A percentile compares a stretch with the other conserved stretches of the same genome.
These are phyloP conservation scores for Danionella cerebrum DNA, from an alignment of 2,113 vertebrate genomes.

Conservation along the genomic window DNA sequence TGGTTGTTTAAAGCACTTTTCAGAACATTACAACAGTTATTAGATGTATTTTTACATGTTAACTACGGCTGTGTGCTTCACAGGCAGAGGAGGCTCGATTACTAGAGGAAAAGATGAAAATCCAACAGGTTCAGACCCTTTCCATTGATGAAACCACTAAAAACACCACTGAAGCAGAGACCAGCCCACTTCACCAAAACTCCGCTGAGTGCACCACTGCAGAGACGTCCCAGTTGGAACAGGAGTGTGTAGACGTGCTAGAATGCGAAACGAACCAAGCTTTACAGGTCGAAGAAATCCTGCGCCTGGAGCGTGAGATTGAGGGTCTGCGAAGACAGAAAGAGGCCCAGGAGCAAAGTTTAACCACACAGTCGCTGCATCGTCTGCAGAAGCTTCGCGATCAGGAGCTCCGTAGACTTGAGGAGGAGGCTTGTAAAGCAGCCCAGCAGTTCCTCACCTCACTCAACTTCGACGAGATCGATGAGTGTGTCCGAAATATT, in stretches of 20 bases:
- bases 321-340: constrained; percentile 85
- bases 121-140: background rate
- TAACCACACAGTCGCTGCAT: constrained; percentile 82
- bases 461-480: constrained; percentile 94
- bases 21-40: too few species aligned
- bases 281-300: constrained; percentile 90
- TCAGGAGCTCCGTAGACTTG: constrained; percentile 79
- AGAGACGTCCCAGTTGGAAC: constrained; percentile 32
- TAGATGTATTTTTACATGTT: background rate
- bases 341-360: constrained; percentile 84
- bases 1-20: too few species aligned
- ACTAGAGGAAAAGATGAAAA: constrained; percentile 34
- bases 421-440: constrained; percentile 88
- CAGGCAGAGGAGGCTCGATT: constrained; percentile 63
- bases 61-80: background rate
- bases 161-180: background rate
- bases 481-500: constrained; percentile 89
- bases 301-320: constrained; percentile 90
- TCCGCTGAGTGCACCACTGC: background rate
- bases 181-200: background rate
- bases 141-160: background rate
- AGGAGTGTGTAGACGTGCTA: constrained; percentile 51
- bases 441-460: constrained; percentile 93
- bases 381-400: constrained; percentile 83
- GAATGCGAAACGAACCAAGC: constrained; percentile 69